Evolutionary conservation across 2,888 invertebrate species (phyloP), one percentile per base, ranked within the genome.

Genomic region (Spodoptera littoralis): DNA sequence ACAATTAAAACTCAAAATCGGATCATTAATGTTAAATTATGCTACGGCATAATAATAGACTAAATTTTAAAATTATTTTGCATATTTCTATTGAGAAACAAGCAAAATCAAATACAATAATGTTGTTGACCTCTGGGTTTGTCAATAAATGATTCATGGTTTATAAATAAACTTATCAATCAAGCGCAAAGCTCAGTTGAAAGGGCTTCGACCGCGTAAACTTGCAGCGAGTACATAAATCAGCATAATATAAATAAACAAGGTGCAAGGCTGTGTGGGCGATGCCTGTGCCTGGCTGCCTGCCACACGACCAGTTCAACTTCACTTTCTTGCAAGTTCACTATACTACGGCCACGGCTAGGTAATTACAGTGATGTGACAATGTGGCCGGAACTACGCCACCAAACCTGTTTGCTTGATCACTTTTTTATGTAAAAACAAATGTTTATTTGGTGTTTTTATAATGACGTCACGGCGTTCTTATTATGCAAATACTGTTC

Each of bases 181-280:
- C 65, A 75, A 67, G 70, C 77, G 67, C 65, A 64, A 76, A 75
- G 78, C 80, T 67, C 57, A 54, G 82, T 81, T 81, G 82, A 82
- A 76, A 80, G 84, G 83, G 81, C 84, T 81, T 77, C 68, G 83
- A 58, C 80, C 84, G 81, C 74, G 75, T 77, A 77, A 81, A 76
- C 78, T 72, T 70, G 68, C 69, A 70, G 65, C 50, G 51, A 68
- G 57, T 64, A 66, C 54, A 74, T 74, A 77, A 65, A 75, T 78
- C 65, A 65, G 65, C 74, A 70, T 70, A 74, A 58, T 62, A 71
- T 72, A 77, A 75, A 74, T 79, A 78, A 76, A 79, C 79, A 70
- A 74, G 67, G 30, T 67, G 70, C 70, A 70, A 70, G 70, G 75
- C 57, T 55, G 61, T 45, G 62, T 66, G 67, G 69, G 73, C 59